These are phyloP conservation scores for Isichthys henryi DNA, from an alignment of 2,113 vertebrate species.

Conservation along the genomic window DNA sequence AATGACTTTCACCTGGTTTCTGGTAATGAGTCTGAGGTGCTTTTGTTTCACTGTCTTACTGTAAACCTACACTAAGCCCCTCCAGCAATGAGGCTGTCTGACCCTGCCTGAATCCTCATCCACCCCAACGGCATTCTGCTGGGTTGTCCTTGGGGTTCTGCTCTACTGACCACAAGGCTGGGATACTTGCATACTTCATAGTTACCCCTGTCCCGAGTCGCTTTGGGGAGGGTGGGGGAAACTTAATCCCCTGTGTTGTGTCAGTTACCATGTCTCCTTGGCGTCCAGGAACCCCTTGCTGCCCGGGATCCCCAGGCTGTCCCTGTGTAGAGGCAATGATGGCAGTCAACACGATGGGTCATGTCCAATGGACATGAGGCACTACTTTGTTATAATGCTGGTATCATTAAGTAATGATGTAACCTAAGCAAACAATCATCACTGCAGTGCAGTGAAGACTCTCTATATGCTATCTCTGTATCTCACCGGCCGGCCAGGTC, in stretches of 20 bases:
- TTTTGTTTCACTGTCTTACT: neutral
- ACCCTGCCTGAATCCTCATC: neutral
- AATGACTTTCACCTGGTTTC: neutral
- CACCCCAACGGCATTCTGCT: neutral
- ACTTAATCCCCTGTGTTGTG: neutral
- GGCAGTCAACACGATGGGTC: neutral
- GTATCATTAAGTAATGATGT: neutral
- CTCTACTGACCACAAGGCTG: neutral
- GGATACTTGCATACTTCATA: neutral
- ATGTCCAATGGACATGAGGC: neutral
- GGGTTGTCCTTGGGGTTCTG: neutral
- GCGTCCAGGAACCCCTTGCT: conserved; percentile 60
- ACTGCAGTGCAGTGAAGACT: neutral
- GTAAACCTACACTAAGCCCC: neutral
- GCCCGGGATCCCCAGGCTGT: conserved; percentile 60
- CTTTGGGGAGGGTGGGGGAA: neutral
- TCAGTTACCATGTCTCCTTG: conserved; percentile 63
- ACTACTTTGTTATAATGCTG: neutral
- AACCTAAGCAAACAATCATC: neutral
- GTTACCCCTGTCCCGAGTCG: neutral
- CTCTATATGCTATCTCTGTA: too few species aligned
- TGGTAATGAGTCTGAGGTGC: neutral
- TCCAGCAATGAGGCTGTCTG: neutral
- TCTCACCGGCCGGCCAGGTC: conserved; percentile 65
- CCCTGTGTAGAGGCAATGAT: conserved; percentile 52